Conservation (phyloP, 2,113 vertebrate genomes). For the Chionodraco myersi region DNA sequence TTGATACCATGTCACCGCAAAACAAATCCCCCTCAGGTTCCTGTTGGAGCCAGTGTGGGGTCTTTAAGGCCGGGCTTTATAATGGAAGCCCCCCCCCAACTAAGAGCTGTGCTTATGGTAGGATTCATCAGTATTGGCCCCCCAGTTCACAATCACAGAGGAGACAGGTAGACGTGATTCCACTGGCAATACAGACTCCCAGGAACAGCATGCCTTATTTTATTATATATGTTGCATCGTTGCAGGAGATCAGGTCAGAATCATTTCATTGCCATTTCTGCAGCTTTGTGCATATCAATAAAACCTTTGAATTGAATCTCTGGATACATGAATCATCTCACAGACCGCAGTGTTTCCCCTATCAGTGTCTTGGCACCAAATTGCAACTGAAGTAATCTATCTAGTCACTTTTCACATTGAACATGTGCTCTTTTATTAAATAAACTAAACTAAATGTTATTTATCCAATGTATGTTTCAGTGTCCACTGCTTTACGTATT, state of each 20-base stretch:
- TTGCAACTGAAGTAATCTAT: no score
- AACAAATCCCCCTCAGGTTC: constrained; percentile 55
- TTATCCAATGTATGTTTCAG: no score
- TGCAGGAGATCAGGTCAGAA: no score
- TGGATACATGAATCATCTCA: constrained; percentile 29
- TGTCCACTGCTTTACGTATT: no score
- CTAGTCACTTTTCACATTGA: no score
- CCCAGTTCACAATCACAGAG: constrained; percentile 64
- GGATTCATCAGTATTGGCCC: constrained; percentile 48
- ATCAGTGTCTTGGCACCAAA: background rate
- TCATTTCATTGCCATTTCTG: no score
- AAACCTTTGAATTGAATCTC: no score
- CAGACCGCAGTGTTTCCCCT: background rate
- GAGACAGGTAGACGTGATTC: constrained; percentile 60
- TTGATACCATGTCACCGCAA: constrained; percentile 57
- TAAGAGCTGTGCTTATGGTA: constrained; percentile 49
- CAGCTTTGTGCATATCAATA: no score
- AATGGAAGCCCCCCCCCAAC: constrained; percentile 48
- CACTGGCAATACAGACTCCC: constrained; percentile 58
- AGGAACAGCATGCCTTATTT: constrained; percentile 12
- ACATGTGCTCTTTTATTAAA: no score
- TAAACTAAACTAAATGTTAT: no score
- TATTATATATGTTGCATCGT: no score
- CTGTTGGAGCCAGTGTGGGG: constrained; percentile 37
- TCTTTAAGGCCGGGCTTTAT: constrained; percentile 37